Evolutionary conservation across 1,140 invertebrate genomes (phyloP), one percentile per base, ranked within the genome.

Genomic region (Telenomus remus): DNA sequence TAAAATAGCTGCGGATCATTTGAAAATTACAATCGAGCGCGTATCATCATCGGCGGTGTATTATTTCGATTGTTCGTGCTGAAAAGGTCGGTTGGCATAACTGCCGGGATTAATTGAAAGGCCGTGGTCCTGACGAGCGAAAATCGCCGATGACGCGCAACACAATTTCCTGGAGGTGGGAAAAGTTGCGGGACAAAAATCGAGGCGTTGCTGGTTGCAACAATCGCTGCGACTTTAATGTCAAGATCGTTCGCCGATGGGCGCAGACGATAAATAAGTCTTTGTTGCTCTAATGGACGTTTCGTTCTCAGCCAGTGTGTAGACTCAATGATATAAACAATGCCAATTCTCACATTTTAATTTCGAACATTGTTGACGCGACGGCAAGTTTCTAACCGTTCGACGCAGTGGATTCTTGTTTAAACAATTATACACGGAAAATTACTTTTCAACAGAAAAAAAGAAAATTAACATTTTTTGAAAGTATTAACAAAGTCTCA

Each of bases 21-120:
- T 27, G 19, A 27, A 27, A 43, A 51, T 44, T 55, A 73, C 70
- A 55, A 61, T 73, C 56, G 61, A 50, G 54, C 49, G 27, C 39
- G 34, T 37, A 54, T 69, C 65, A 34, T 47, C 53, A 34, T 47
- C 53, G 19, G 44, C 59, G n/a, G 60, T 51, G 19, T 64, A 59
- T 73, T 73, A 73, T 74, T 74, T 68, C 57, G 71, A 74, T 74
- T 74, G 63, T 74, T 68, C n/a, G 8, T 14, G 56, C 13, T 42
- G 63, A 63, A 74, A 74, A 74, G 71, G 71, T 74, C 71, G 71
- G 39, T n/a, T 63, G 56, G 63, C 57, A 57, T 74, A 61, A 68
- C 63, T 48, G 48, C 50, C 1, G 19, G 56, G 19, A 66, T 74
- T 74, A 66, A 74, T 74, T 74, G 71, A 74, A 74, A 74, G 54